phyloP scores from a whole-genome alignment of 2,888 invertebrate genomes.

The Eubasilissa splendida region DNA sequence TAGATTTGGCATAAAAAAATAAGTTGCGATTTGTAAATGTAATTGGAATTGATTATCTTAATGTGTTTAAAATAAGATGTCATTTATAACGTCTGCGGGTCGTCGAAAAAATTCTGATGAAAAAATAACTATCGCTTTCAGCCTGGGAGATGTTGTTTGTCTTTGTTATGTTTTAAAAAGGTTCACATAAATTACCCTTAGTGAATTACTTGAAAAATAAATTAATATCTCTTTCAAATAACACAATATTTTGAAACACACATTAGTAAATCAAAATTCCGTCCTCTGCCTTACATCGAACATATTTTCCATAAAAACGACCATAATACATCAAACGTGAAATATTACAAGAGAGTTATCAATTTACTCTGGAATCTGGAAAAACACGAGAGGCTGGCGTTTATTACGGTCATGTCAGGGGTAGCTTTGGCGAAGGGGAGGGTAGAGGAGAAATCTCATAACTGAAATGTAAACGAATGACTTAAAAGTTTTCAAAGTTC shows the following conservation, averaged over 20 bases:
- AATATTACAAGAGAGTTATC: slow-evolving; percentile 25
- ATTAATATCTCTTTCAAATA: neutral
- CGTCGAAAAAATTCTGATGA: too few relatives aligned
- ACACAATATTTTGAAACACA: neutral
- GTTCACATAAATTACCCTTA: neutral
- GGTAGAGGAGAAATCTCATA: slow-evolving; percentile 9
- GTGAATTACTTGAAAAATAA: neutral
- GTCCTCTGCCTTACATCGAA: neutral
- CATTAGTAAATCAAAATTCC: neutral
- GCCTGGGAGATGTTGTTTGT: too few relatives aligned
- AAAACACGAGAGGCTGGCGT: slow-evolving; percentile 15
- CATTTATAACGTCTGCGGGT: too few relatives aligned
- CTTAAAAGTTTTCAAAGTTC: slow-evolving; percentile 30
- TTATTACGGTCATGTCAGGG: slow-evolving; percentile 20
- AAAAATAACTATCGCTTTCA: too few relatives aligned
- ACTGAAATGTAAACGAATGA: slow-evolving; percentile 31
- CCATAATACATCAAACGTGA: slow-evolving; percentile 24
- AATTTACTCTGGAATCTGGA: slow-evolving; percentile 11
- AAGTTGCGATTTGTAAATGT: too few relatives aligned
- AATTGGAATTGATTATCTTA: too few relatives aligned
- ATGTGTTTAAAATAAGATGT: too few relatives aligned
- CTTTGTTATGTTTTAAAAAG: too few relatives aligned
- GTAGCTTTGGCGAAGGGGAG: neutral
- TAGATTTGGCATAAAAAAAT: too few relatives aligned
- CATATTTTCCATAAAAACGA: neutral